Conservation (phyloP, 2,888 invertebrate genomes). For the Prosapia bicincta region DNA sequence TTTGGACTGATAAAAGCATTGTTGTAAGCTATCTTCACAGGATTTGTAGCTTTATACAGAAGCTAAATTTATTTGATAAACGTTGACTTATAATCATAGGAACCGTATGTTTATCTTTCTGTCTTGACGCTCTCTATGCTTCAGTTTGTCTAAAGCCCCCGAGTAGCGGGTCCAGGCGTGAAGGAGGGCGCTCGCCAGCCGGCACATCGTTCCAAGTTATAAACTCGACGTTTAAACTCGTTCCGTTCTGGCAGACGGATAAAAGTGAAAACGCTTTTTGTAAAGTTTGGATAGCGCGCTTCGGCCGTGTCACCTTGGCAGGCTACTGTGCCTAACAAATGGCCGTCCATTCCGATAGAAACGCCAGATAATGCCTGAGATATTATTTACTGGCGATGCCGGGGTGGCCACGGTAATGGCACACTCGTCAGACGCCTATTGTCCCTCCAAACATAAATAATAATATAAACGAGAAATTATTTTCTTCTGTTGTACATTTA, state of each 20-base stretch:
- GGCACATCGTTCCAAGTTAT: background rate
- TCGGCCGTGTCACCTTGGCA: background rate
- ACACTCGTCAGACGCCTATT: background rate
- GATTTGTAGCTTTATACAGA: too few relatives aligned
- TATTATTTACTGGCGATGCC: background rate
- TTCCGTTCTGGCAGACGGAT: background rate
- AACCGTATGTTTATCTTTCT: too few relatives aligned
- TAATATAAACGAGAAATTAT: background rate
- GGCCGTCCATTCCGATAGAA: background rate
- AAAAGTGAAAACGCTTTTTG: background rate
- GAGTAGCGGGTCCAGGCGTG: too few relatives aligned
- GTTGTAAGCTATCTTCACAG: too few relatives aligned
- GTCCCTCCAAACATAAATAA: background rate
- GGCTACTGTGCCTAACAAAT: background rate
- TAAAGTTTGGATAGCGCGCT: background rate
- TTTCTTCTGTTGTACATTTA: background rate
- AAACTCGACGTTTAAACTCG: background rate
- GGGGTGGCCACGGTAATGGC: background rate
- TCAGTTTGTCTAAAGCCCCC: too few relatives aligned
- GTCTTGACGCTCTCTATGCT: too few relatives aligned
- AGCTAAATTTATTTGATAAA: too few relatives aligned
- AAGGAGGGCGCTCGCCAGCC: background rate
- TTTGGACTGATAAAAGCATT: too few relatives aligned
- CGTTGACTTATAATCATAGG: too few relatives aligned
- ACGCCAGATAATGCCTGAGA: background rate